Percentiles rank a stretch among this genome's conserved stretches.
Conservation (phyloP, 2,888 invertebrate species). For the Heliconius ismenius region DNA sequence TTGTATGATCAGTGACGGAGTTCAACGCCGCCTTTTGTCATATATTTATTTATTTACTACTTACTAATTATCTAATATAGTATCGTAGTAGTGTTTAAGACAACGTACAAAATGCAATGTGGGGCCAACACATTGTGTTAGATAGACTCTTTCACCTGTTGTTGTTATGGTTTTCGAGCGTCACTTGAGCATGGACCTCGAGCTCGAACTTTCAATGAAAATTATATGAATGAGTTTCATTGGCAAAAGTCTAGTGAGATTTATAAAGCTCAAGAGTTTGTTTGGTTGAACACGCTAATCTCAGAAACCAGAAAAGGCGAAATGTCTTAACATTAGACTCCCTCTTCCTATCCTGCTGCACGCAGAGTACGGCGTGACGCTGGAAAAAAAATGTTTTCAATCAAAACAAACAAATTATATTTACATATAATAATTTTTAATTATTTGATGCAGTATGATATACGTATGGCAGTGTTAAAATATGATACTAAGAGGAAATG, state of each 20-base stretch:
- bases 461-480: not conserved
- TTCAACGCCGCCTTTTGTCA: not conserved
- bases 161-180: not conserved
- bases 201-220: no score
- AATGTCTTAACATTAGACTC: not conserved
- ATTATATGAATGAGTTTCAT: no score
- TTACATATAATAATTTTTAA: not conserved
- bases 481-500: slow-evolving; percentile 10
- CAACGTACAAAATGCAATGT: no score
- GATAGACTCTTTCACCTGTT: not conserved
- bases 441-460: not conserved
- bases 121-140: no score
- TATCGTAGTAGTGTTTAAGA: no score
- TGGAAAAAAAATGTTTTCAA: no score
- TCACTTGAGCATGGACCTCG: not conserved
- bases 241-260: no score
- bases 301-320: not conserved
- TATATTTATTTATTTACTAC: no score
- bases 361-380: not conserved
- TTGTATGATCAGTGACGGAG: not conserved
- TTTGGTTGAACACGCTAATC: no score
- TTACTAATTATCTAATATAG: no score
- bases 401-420: not conserved
- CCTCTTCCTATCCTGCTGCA: not conserved
- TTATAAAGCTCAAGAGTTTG: no score